Base-by-base conservation (phyloP, 2,797 vertebrate genomes). In the Oophaga sylvatica region DNA sequence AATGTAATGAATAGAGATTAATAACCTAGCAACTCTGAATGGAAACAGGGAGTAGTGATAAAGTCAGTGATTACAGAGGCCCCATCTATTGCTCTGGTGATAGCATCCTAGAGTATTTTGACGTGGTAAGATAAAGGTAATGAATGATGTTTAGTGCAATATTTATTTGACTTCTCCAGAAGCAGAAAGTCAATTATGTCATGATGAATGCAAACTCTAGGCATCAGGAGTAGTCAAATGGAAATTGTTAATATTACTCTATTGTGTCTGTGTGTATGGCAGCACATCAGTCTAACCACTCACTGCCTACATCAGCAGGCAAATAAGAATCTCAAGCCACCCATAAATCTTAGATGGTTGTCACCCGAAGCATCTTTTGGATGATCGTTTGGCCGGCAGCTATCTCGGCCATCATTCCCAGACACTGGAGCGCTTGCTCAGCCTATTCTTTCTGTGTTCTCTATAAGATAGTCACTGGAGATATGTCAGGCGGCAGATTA, bases 11-110 rank as follows among this genome's bases (percentile, higher is more conserved):
- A 84, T 0, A 12, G 56, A 85, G 82, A 68, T 73, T 20, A 71
- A 87, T 3, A 85, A 81, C 90, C 83, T 83, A 87, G 71, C 84
- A 90, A 89, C 76, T 29, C 80, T 41, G 45, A 3, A 10, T 56
- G 31, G 5, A 73, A 65, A 68, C 35, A 22, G 19, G 20, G 19
- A 76, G 80, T 57, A 81, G 35, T 41, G 5, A 81, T 81, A 87
- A 81, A 60, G 12, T 1, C 59, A 56, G 1, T 67, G 73, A 57
- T 83, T 78, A 83, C 45, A 80, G 65, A 45, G 19, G 57, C 13
- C 31, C 26, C 83, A 87, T 83, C 71, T 76, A 29, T n/a, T 22
- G 11, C 60, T 57, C 19, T 22, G 71, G n/a, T 87, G 70, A 82
- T 60, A 82, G 70, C 79, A 41, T 87, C 71, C 67, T 62, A 48